A percentile compares a stretch with the other conserved stretches of the same genome.
Conservation (phyloP, 2,113 vertebrate genomes). For the Aramus guarauna region DNA sequence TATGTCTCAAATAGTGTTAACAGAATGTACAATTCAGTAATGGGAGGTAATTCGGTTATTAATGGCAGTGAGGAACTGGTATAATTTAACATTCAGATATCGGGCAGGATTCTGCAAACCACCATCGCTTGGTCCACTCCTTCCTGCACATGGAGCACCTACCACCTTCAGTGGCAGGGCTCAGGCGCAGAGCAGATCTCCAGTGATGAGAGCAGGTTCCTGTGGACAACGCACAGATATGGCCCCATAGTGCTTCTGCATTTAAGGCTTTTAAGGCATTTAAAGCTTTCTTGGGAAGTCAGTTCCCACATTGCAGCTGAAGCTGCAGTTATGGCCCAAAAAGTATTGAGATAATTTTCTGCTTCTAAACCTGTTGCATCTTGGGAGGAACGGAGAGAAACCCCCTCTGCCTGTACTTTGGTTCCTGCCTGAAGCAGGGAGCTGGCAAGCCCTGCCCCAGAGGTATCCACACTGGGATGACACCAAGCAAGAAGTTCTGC, state of each 20-base stretch:
- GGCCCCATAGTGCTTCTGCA: background rate
- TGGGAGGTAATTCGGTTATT: background rate
- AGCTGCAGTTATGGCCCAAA: background rate
- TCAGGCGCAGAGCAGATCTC: background rate
- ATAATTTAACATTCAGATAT: background rate
- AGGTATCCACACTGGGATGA: background rate
- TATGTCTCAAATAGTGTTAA: background rate
- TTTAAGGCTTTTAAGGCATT: background rate
- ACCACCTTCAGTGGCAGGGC: background rate
- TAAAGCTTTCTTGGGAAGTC: background rate
- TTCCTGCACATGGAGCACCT: background rate
- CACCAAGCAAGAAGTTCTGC: background rate
- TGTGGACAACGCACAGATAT: accelerated
- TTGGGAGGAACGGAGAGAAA: background rate
- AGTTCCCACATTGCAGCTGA: background rate
- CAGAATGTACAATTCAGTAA: background rate
- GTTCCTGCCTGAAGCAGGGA: background rate
- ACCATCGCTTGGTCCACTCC: background rate
- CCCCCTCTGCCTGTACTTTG: background rate
- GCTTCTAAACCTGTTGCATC: background rate
- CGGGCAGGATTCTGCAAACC: background rate
- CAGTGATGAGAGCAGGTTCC: background rate
- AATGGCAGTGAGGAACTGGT: background rate
- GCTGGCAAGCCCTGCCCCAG: background rate
- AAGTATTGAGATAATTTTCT: background rate